phyloP scores from a whole-genome alignment of 2,797 vertebrate genomes.

The Lagodon rhomboides region DNA sequence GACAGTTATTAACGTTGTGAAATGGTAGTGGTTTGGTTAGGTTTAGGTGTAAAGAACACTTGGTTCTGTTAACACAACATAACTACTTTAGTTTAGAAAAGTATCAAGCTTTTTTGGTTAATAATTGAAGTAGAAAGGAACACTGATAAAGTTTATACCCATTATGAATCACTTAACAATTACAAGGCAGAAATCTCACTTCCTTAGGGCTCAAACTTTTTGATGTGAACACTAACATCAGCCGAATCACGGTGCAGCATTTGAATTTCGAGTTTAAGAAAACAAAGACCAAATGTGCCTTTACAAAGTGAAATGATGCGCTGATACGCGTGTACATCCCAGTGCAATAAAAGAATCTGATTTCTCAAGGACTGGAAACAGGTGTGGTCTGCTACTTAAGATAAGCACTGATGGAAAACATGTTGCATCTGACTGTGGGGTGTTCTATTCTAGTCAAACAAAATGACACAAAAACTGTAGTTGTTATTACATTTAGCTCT shows the following conservation, averaged over 20 bases:
- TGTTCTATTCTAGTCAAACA: neutral
- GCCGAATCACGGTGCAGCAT: neutral
- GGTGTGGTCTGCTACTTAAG: neutral
- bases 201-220: neutral
- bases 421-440: neutral
- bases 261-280: neutral
- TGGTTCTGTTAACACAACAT: no score
- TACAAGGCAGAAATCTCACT: neutral
- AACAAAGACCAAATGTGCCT: neutral
- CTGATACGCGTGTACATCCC: neutral
- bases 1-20: no score
- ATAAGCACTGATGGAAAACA: conserved; percentile 25
- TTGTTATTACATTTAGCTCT: neutral
- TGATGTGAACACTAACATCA: neutral
- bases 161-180: neutral
- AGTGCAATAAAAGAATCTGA: conserved; percentile 29
- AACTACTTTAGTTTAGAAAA: no score
- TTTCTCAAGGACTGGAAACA: conserved; percentile 27
- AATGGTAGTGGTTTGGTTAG: no score
- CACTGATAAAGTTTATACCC: conserved; percentile 45
- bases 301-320: neutral
- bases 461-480: neutral
- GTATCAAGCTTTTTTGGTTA: conserved; percentile 43
- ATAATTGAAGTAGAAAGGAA: conserved; percentile 50
- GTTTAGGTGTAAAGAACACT: no score